Evolutionary conservation across 1,140 invertebrate genomes (phyloP).

Genomic region (Trichoplusia ni): DNA sequence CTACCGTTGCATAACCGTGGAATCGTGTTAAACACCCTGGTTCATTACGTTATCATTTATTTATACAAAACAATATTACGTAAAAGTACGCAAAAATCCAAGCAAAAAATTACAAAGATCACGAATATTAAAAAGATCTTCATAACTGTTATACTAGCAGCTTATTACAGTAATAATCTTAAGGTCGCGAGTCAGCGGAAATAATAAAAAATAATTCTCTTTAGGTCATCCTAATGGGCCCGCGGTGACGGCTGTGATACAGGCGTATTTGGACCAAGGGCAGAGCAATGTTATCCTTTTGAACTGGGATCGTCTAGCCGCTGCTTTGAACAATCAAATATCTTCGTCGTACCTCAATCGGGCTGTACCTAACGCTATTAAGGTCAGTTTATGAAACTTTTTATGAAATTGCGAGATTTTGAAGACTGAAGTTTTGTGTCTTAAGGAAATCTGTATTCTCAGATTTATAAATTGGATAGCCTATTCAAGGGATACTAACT

Average conservation of each 20-base stretch:
- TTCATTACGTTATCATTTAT: too few species aligned
- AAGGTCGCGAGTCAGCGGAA: neutral
- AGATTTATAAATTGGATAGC: too few species aligned
- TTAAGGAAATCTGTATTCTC: too few species aligned
- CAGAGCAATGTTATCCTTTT: constrained; percentile 66
- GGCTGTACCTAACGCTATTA: constrained; percentile 66
- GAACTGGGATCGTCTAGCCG: constrained; percentile 67
- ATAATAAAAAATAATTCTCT: constrained; percentile 34
- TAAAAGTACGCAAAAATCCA: too few species aligned
- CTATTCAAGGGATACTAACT: too few species aligned
- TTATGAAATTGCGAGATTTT: too few species aligned
- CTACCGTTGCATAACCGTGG: too few species aligned
- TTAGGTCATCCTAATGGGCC: constrained; percentile 60
- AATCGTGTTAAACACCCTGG: too few species aligned
- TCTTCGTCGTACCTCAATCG: constrained; percentile 63
- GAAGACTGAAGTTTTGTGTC: too few species aligned
- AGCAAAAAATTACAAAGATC: neutral
- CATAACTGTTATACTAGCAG: neutral
- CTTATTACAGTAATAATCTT: constrained; percentile 23
- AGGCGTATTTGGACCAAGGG: constrained; percentile 54
- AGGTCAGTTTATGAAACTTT: constrained; percentile 48
- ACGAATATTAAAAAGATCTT: neutral
- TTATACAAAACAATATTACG: too few species aligned
- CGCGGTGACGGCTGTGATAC: constrained; percentile 56
- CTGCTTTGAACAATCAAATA: constrained; percentile 44